These are phyloP conservation scores for Microtus oregoni DNA, from an alignment of 2,113 vertebrate genomes.

Conservation along the genomic window DNA sequence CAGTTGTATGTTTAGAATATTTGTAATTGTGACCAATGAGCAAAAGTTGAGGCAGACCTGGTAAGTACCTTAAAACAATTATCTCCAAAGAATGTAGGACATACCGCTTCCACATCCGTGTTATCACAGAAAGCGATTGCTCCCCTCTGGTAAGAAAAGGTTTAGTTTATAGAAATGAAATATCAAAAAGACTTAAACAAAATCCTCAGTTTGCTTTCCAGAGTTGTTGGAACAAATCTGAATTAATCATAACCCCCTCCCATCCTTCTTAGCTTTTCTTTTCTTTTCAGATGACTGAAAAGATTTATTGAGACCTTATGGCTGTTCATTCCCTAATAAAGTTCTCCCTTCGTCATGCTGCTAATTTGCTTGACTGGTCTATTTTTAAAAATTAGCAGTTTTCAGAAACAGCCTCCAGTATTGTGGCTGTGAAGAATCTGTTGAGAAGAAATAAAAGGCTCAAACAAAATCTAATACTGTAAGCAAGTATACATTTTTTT, in stretches of 20 bases:
- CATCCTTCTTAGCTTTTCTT: conserved; percentile 63
- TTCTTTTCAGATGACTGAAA: conserved; percentile 72
- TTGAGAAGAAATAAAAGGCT: conserved; percentile 77
- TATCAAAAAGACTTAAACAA: conserved; percentile 58
- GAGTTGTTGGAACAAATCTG: conserved; percentile 70
- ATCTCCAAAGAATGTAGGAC: not conserved
- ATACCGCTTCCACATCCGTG: conserved; percentile 7
- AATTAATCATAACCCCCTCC: conserved; percentile 57
- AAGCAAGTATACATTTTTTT: conserved; percentile 79
- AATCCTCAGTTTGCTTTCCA: conserved; percentile 60
- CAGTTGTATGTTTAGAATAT: not conserved
- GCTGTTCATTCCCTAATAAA: conserved; percentile 69
- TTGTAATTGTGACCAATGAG: not conserved
- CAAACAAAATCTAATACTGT: conserved; percentile 78
- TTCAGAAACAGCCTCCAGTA: conserved; percentile 81
- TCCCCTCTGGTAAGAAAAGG: conserved; percentile 48
- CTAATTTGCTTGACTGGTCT: conserved; percentile 82
- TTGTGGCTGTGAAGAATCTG: conserved; percentile 81
- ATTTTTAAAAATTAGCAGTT: conserved; percentile 78
- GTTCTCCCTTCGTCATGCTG: conserved; percentile 78
- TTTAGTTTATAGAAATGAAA: conserved; percentile 55
- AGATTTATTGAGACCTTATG: conserved; percentile 74
- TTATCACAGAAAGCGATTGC: conserved; percentile 61
- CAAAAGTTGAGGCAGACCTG: not conserved
- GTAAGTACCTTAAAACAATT: conserved; percentile 63